Percentiles rank a stretch among this genome's conserved stretches.
These are phyloP conservation scores for Strigamia crassipes DNA, from an alignment of 2,888 invertebrate genomes.

Conservation along the genomic window DNA sequence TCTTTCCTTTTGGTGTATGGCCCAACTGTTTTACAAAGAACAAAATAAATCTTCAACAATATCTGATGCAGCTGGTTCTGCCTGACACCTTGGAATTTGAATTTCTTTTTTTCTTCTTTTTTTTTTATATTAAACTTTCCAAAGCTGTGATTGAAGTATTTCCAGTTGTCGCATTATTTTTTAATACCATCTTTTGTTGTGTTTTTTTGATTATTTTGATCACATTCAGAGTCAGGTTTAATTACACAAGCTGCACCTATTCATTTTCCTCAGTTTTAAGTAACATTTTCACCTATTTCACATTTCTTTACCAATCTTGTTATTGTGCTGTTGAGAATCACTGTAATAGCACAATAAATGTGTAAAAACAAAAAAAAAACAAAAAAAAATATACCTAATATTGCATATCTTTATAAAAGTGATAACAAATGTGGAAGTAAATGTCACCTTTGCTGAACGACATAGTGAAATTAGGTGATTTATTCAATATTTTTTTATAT, in stretches of 20 bases:
- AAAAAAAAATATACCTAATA: not conserved
- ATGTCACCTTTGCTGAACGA: not conserved
- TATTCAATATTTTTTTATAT: not conserved
- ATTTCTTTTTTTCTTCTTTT: not conserved
- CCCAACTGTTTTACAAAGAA: conserved; percentile 10
- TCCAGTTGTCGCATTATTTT: not conserved
- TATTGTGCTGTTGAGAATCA: not conserved
- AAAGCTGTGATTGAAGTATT: not conserved
- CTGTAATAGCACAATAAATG: not conserved
- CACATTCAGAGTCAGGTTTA: not conserved
- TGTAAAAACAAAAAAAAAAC: no score
- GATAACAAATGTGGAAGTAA: not conserved
- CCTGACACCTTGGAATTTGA: not conserved
- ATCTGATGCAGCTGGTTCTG: not conserved
- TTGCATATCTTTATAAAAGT: not conserved
- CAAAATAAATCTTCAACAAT: not conserved
- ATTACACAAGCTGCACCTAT: not conserved
- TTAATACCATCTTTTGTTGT: not conserved
- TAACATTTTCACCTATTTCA: not conserved
- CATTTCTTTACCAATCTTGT: not conserved
- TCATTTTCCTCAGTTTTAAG: not conserved
- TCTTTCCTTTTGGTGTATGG: conserved; percentile 2
- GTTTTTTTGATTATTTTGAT: not conserved
- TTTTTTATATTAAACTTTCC: not conserved
- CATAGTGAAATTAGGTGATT: not conserved